Evolutionary conservation across 2,797 vertebrate species (phyloP), one percentile per base, ranked within the genome.

Genomic region (Merluccius polli): DNA sequence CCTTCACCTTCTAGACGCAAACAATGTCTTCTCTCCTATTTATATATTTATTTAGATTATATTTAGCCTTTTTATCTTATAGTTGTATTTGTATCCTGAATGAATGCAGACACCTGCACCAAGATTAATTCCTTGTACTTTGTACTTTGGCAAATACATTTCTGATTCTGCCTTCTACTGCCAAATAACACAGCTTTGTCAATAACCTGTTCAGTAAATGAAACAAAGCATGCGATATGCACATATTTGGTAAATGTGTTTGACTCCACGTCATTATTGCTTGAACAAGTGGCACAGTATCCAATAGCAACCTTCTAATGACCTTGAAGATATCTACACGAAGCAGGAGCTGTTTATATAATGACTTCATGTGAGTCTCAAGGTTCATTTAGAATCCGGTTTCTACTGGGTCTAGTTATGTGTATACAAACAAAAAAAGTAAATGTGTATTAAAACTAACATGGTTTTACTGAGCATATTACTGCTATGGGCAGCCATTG

Each of bases 1-100:
- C 96, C 0, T 95, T 95, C 70, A 93, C 88, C 7, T 94, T 94
- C 79, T 93, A 90, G 79, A 10, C 52, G 24, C n/a, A 59, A 59
- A 59, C 52, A n/a, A 27, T 16, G 52, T 65, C 24, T 27, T 27
- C 9, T 65, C 59, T 27, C 41, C 36, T 38, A 38, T 48, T 18
- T 27, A 27, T 65, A 65, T 65, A 65, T 65, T 2, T 27, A 24
- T 27, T 27, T 65, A 65, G n/a, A 27, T 27, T 59, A 7, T 59
- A 59, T 44, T 27, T 16, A 13, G 59, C 24, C 11, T 27, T 65
- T 65, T 63, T 65, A 27, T 5, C 44, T 1, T 65, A 59, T 59
- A 24, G 27, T 27, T 65, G 21, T 65, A 65, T 65, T 65, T 27
- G 2, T 65, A 65, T 65, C 59, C 24, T 27, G 59, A 65, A 65